Evolutionary conservation across 2,888 invertebrate genomes (phyloP).

Genomic region (Dasypolia templi): DNA sequence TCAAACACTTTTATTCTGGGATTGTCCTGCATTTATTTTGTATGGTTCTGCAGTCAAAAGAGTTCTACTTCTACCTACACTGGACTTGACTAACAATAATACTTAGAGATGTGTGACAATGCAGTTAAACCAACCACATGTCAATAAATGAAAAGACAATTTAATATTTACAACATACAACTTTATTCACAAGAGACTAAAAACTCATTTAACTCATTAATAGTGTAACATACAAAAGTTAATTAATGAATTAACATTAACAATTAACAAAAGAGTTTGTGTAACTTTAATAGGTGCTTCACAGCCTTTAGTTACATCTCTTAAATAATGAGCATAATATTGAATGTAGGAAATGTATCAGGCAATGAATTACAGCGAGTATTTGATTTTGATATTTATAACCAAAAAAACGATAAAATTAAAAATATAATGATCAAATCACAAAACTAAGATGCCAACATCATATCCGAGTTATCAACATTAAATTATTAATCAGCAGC

Average conservation of each 20-base stretch:
- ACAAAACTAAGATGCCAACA: conserved; percentile 20
- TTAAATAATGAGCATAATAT: conserved; percentile 32
- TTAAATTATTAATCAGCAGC: conserved; percentile 18
- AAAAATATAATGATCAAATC: conserved; percentile 15
- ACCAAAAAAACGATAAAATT: conserved; percentile 10
- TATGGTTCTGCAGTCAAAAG: background rate
- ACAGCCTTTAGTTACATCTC: conserved; percentile 64
- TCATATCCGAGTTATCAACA: conserved; percentile 15
- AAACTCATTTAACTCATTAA: conserved; percentile 52
- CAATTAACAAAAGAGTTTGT: conserved; percentile 59
- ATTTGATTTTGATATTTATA: conserved; percentile 31
- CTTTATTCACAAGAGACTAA: conserved; percentile 62
- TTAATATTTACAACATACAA: conserved; percentile 54
- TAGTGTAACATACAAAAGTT: conserved; percentile 38
- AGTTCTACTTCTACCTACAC: background rate
- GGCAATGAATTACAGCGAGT: conserved; percentile 47
- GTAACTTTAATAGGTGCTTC: conserved; percentile 66
- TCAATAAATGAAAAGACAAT: conserved; percentile 41
- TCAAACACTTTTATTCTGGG: background rate
- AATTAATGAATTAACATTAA: conserved; percentile 54
- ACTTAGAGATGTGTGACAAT: background rate
- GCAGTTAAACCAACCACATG: background rate
- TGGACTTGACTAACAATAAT: background rate
- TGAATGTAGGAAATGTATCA: conserved; percentile 27
- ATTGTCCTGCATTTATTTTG: background rate